Percentiles rank a stretch among this genome's conserved stretches.
phyloP scores from a whole-genome alignment of 2,888 invertebrate species.

The Ditula angustiorana region DNA sequence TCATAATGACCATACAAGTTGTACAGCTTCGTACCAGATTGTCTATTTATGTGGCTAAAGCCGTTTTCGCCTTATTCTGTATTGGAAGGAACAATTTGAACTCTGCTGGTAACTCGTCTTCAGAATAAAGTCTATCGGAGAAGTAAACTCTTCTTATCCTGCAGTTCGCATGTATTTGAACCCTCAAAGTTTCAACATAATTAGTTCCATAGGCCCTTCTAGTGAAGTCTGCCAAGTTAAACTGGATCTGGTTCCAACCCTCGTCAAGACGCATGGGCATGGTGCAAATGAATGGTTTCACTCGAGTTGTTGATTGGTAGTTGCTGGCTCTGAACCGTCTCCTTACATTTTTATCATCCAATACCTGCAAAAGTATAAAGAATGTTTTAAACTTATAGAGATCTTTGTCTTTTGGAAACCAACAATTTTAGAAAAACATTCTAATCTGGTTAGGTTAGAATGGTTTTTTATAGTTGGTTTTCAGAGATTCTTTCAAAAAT shows the following conservation, averaged over 20 bases:
- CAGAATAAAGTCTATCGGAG: constrained; percentile 96
- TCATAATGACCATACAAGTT: constrained; percentile 47
- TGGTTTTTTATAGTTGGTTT: too few species aligned
- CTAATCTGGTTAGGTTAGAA: constrained; percentile 38
- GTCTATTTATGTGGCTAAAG: constrained; percentile 75
- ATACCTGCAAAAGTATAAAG: constrained; percentile 88
- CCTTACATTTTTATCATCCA: constrained; percentile 97
- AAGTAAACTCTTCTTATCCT: constrained; percentile 95
- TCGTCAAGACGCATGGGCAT: constrained; percentile 98
- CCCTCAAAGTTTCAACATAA: constrained; percentile 95
- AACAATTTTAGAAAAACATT: not conserved
- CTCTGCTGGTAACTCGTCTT: constrained; percentile 97
- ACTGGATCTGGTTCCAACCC: constrained; percentile 98
- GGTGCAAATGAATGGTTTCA: constrained; percentile 98
- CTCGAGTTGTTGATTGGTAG: constrained; percentile 96
- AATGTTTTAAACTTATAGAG: constrained; percentile 39
- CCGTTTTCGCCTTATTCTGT: constrained; percentile 89
- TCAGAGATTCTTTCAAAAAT: too few species aligned
- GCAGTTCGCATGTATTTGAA: constrained; percentile 98
- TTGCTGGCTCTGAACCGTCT: constrained; percentile 96
- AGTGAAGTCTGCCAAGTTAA: constrained; percentile 97
- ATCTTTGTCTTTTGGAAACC: constrained; percentile 1
- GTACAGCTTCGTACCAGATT: constrained; percentile 43
- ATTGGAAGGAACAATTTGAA: constrained; percentile 98
- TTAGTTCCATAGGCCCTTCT: constrained; percentile 97